These are phyloP conservation scores for Umimayanthus chanpuru DNA, from an alignment of 92 coral and sea anemone species.

Conservation along the genomic window DNA sequence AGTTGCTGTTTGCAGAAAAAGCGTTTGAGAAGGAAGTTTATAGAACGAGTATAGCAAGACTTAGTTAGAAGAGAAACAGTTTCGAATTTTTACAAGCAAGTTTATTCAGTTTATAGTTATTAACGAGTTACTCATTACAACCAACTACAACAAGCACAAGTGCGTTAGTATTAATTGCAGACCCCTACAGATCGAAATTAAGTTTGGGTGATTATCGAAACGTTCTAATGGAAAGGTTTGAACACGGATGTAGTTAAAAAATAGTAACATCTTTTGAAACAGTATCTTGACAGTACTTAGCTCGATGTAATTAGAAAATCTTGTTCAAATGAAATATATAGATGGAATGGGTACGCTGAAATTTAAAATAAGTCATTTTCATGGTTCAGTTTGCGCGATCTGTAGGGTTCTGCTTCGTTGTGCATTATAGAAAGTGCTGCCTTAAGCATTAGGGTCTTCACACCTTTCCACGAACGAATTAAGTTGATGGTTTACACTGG, in stretches of 20 bases:
- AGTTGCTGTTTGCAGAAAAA: neutral
- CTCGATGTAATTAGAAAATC: neutral
- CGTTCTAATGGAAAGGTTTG: neutral
- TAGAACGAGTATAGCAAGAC: neutral
- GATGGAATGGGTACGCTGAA: neutral
- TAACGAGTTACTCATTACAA: neutral
- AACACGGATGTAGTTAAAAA: neutral
- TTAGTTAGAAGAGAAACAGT: neutral
- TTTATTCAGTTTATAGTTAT: neutral
- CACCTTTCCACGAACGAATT: slow-evolving; percentile 41
- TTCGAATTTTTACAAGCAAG: neutral
- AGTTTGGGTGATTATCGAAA: neutral
- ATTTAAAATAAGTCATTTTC: neutral
- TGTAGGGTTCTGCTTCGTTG: slow-evolving; percentile 8
- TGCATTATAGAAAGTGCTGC: neutral
- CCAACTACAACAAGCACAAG: neutral
- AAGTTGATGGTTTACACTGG: slow-evolving; percentile 31
- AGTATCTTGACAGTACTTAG: neutral
- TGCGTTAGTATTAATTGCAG: neutral
- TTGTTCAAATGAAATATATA: neutral
- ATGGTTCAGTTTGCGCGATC: neutral
- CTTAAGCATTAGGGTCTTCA: slow-evolving; percentile 4
- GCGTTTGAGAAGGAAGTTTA: neutral
- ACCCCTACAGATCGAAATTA: neutral
- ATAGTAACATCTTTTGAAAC: too few relatives aligned